Conservation (phyloP, 2,888 invertebrate species). For the Chrysina gloriosa region DNA sequence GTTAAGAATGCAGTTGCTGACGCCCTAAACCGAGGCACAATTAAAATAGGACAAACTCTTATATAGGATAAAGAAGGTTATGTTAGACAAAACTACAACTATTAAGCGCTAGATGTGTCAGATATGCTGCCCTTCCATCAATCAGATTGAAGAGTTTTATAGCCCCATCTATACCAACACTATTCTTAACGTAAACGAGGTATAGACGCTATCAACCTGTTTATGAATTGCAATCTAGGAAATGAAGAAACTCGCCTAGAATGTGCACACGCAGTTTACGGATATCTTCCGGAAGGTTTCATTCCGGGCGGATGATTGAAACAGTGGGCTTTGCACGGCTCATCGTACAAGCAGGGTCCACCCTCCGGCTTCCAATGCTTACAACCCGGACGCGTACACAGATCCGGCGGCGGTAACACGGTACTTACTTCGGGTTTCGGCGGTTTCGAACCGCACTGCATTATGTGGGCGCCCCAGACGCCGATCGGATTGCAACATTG, state of each 20-base stretch:
- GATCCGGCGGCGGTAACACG: constrained; percentile 51
- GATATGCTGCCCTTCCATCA: no score
- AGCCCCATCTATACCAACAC: no score
- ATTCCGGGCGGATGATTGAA: constrained; percentile 59
- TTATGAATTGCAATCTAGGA: no score
- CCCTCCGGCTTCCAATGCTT: constrained; percentile 61
- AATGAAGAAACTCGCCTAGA: constrained; percentile 38
- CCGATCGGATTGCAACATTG: constrained; percentile 59
- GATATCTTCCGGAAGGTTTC: constrained; percentile 46
- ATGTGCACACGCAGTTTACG: constrained; percentile 17
- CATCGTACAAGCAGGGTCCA: constrained; percentile 59
- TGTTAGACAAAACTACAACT: no score
- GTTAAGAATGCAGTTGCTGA: no score
- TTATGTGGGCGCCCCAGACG: constrained; percentile 59
- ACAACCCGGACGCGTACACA: constrained; percentile 60
- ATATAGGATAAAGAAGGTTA: no score
- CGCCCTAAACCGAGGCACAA: no score
- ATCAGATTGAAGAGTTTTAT: no score
- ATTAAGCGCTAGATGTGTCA: no score
- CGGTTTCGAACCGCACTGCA: constrained; percentile 59
- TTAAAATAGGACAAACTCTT: no score
- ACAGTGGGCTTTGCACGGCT: constrained; percentile 62
- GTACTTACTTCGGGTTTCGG: constrained; percentile 53
- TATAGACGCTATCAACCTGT: no score
- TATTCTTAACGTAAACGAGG: no score